These are phyloP conservation scores for Elegia similella DNA, from an alignment of 2,888 invertebrate genomes.

Conservation along the genomic window DNA sequence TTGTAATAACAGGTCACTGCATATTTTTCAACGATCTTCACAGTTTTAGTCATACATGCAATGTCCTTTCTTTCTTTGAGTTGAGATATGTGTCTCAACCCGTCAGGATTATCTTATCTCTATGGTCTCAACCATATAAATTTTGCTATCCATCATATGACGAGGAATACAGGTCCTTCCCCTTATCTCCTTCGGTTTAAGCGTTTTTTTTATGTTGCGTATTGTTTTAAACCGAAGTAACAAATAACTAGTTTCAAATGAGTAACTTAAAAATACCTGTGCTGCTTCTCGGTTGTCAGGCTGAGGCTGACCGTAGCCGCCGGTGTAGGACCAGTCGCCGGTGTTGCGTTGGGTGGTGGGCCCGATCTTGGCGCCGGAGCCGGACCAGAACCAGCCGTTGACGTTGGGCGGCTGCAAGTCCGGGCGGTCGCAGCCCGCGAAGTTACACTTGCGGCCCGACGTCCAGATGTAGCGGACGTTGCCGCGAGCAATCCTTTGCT, in stretches of 20 bases:
- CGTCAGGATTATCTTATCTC: no score
- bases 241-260: neutral
- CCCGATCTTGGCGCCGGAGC: slow-evolving; percentile 95
- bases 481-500: slow-evolving; percentile 91
- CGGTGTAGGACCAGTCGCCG: slow-evolving; percentile 94
- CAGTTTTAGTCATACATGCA: no score
- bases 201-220: no score
- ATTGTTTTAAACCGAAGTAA: neutral
- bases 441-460: slow-evolving; percentile 95
- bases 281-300: slow-evolving; percentile 95
- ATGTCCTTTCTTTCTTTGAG: no score
- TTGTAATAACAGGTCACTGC: slow-evolving; percentile 1
- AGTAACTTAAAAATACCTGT: slow-evolving; percentile 79
- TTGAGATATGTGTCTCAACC: no score
- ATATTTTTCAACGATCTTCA: neutral
- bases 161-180: no score
- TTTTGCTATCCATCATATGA: no score
- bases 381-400: slow-evolving; percentile 97
- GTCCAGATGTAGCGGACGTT: slow-evolving; percentile 94
- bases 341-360: slow-evolving; percentile 93
- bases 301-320: slow-evolving; percentile 93
- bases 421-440: slow-evolving; percentile 92
- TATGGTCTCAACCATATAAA: no score
- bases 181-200: no score
- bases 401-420: slow-evolving; percentile 92